These are phyloP conservation scores for Gallinago jamesoni DNA, from an alignment of 2,113 vertebrate genomes.

Conservation along the genomic window DNA sequence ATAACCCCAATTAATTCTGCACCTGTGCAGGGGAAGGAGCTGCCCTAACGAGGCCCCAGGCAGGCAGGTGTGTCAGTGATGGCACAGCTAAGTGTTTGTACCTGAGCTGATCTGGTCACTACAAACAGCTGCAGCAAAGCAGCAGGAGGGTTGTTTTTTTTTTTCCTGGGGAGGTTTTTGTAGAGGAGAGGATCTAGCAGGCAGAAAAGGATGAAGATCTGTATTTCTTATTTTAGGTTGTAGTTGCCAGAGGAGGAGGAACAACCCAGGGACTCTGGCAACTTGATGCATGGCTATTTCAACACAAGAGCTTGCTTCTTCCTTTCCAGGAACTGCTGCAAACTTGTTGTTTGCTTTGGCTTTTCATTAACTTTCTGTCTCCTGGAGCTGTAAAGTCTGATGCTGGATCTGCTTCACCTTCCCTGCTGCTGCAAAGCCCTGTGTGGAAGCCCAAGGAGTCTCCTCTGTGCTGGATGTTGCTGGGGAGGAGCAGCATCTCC, in stretches of 20 bases:
- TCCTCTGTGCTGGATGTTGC: neutral
- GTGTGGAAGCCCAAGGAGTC: neutral
- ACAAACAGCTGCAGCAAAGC: conserved; percentile 26
- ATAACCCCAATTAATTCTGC: neutral
- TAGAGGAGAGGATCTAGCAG: accelerated
- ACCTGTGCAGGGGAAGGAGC: neutral
- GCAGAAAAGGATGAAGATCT: neutral
- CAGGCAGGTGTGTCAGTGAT: conserved; percentile 23
- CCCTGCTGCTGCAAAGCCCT: conserved; percentile 18
- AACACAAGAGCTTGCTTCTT: neutral
- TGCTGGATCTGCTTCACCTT: conserved; percentile 9
- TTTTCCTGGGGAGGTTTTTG: neutral
- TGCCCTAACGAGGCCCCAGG: neutral
- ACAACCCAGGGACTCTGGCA: neutral
- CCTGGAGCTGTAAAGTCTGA: conserved; percentile 39
- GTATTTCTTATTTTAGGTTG: neutral
- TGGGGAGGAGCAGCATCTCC: neutral
- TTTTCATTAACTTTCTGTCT: neutral
- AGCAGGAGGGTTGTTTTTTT: neutral
- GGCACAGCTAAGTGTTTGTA: neutral
- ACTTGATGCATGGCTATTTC: neutral
- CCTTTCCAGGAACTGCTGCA: conserved; percentile 45
- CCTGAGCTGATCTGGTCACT: neutral
- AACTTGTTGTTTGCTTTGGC: conserved; percentile 69
- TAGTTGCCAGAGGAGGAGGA: neutral